Percentiles rank a stretch among this genome's conserved stretches.
phyloP scores from a whole-genome alignment of 2,113 vertebrate species.

The Cochlearius cochlearius region DNA sequence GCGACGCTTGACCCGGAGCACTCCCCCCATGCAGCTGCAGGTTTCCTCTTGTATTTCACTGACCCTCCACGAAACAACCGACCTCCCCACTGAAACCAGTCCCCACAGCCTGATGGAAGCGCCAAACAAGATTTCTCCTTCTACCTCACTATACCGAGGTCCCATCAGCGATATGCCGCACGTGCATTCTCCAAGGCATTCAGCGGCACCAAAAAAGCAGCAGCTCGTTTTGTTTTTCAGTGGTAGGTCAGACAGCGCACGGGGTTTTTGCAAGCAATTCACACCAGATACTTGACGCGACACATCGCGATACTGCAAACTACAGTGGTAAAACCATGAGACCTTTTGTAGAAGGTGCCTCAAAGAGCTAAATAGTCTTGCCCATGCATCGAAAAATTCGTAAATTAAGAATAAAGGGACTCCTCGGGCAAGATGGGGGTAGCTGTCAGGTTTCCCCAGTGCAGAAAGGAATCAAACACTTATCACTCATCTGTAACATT shows the following conservation, averaged over 20 bases:
- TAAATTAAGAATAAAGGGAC: rapidly evolving
- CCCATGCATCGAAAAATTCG: not conserved
- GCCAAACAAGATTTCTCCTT: not conserved
- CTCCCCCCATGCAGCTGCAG: too few species aligned
- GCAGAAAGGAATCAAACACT: not conserved
- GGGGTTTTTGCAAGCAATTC: not conserved
- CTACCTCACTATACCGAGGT: rapidly evolving
- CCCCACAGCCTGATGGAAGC: not conserved
- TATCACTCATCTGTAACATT: rapidly evolving
- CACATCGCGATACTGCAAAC: rapidly evolving
- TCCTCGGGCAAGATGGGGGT: rapidly evolving
- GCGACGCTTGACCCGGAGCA: rapidly evolving
- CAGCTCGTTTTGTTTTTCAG: not conserved
- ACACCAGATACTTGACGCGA: not conserved
- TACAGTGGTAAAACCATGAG: rapidly evolving
- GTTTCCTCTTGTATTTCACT: not conserved
- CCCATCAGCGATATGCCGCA: rapidly evolving
- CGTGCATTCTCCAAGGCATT: rapidly evolving
- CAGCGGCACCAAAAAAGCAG: not conserved
- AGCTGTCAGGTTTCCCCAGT: too few species aligned
- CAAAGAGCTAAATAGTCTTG: not conserved
- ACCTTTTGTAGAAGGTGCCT: not conserved
- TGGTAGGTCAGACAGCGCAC: rapidly evolving
- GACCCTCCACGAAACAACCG: rapidly evolving
- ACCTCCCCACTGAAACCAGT: not conserved